A percentile compares a stretch with the other conserved stretches of the same genome.
These are phyloP conservation scores for Gobiocypris rarus DNA, from an alignment of 2,113 vertebrate genomes.

Conservation along the genomic window DNA sequence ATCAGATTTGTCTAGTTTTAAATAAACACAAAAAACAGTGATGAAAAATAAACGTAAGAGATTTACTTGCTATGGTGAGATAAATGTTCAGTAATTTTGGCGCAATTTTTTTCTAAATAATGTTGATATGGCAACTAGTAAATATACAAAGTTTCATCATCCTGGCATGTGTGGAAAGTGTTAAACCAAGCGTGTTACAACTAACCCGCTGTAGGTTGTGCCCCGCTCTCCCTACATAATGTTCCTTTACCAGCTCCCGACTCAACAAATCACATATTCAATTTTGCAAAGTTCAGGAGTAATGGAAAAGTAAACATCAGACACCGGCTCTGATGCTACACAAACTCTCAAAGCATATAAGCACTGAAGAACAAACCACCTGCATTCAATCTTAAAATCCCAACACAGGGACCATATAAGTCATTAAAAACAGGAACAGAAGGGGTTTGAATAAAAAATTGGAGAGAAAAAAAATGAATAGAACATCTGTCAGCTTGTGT, in stretches of 20 bases:
- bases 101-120: no score
- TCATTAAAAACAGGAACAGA: slow-evolving; percentile 19
- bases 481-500: slow-evolving; percentile 26
- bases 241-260: background rate
- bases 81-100: no score
- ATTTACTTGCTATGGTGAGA: no score
- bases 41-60: no score
- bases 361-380: background rate
- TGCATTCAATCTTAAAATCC: background rate
- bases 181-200: no score
- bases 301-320: background rate
- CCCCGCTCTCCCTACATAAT: no score
- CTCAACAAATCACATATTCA: background rate
- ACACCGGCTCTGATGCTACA: background rate
- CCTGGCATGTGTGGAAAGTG: no score
- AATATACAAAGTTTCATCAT: no score
- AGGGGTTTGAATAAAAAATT: background rate
- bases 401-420: slow-evolving; percentile 13
- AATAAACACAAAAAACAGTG: no score
- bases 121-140: no score
- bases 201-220: no score
- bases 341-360: background rate
- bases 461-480: background rate
- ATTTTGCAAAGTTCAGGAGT: background rate
- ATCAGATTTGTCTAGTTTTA: no score